Base-by-base conservation (phyloP, 1,140 invertebrate genomes). In the Hyphantria cunea region DNA sequence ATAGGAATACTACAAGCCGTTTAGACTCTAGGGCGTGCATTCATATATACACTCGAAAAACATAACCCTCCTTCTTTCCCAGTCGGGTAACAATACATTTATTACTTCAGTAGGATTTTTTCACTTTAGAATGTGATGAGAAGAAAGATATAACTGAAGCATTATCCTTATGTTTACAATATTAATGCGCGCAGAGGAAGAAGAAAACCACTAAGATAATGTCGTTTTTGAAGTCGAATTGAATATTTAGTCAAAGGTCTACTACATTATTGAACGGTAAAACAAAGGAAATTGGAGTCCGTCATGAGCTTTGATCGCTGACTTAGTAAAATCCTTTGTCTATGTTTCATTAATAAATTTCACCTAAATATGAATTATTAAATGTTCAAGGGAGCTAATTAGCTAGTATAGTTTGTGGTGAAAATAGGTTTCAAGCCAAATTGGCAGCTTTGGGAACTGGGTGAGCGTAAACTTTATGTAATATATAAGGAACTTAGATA, bases 301-400 rank as follows among this genome's bases (percentile, higher is more conserved):
- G 50, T 17, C 15, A 11, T 31, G 31, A 39, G 50, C 60, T 62
- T 62, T 62, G 60, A 62, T 62, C 60, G 53, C 34, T 53, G 31
- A 32, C 9, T 48, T 41, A 42, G 52, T 41, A 34, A 51, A 32
- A 47, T 42, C 42, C 51, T 62, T 62, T 62, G 59, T 45, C 31
- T 39, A 55, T 55, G 41, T 45, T 45, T 45, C 41, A 34, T 41
- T 55, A 55, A 55, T 55, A 55, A 55, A 55, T 39, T 55, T 55
- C 45, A 55, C 41, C 53, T 45, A 45, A 55, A 55, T 45, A 55
- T 33, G 53, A 54, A 54, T 54, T 54, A 59, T 49, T 39, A 37
- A 59, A 59, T 49, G 33, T 49, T 59, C 49, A 12, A 34, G 54
- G 44, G 12, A 41, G 45, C 56, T 72, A 72, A 72, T 72, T 72